Evolutionary conservation across 1,140 invertebrate species (phyloP).

Genomic region (Vollenhovia emeryi): DNA sequence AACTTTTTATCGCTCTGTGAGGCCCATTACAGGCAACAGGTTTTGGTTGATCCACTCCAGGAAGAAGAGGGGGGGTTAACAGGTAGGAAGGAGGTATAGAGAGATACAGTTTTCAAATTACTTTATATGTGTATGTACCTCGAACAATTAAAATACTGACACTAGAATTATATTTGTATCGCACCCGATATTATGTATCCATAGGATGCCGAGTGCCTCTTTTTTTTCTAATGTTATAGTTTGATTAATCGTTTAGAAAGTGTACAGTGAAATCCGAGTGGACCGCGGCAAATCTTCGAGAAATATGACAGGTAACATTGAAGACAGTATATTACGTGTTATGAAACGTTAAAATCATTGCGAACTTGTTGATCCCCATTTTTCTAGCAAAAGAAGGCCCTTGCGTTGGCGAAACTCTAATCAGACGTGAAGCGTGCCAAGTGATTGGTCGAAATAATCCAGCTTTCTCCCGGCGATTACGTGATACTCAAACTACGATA

Average conservation of each 20-base stretch:
- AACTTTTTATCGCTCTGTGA: conserved; percentile 80
- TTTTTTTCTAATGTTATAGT: conserved; percentile 2
- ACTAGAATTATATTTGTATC: background rate
- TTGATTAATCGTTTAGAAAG: conserved; percentile 55
- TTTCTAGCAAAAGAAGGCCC: conserved; percentile 41
- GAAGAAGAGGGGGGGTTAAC: conserved; percentile 23
- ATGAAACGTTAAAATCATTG: conserved; percentile 47
- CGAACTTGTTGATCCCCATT: conserved; percentile 40
- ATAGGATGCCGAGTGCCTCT: background rate
- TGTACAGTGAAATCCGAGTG: conserved; percentile 18
- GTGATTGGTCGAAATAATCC: conserved; percentile 37
- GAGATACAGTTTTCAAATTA: conserved; percentile 34
- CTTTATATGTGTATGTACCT: background rate
- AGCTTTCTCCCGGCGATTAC: conserved; percentile 43
- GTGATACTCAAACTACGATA: conserved; percentile 44
- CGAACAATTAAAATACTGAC: background rate
- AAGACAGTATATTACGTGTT: conserved; percentile 36
- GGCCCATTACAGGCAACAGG: conserved; percentile 80
- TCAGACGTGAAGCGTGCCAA: conserved; percentile 55
- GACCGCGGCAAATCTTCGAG: conserved; percentile 29
- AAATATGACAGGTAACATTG: conserved; percentile 39
- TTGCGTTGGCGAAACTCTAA: conserved; percentile 50
- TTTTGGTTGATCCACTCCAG: conserved; percentile 63
- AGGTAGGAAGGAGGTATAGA: conserved; percentile 15
- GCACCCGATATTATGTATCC: background rate